Evolutionary conservation across 2,888 invertebrate genomes (phyloP), one percentile per base, ranked within the genome.

Genomic region (Pandemis heparana): DNA sequence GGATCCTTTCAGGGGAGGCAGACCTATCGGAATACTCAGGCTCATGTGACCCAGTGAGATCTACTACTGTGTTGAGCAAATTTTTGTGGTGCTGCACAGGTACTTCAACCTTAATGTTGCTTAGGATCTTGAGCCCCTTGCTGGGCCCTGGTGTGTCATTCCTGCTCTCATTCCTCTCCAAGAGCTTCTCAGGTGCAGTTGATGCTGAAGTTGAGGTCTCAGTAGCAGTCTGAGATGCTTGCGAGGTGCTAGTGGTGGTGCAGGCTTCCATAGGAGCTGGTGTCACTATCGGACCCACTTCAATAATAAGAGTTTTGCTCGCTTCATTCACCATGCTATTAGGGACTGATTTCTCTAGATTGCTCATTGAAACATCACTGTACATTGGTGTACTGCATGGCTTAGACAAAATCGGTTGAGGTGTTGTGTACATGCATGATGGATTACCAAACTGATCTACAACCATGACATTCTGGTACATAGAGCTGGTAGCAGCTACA

Each of bases 21-120:
- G 87, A 75, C 6, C 80, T 74, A 79, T 91, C 80, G 4, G 85
- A 79, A 73, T 89, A 92, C 9, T 92, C 89, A 12, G 82, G 79
- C 63, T 94, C 92, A 79, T 83, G 85, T 23, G 91, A 81, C 7
- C 87, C 90, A 53, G 94, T 94, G 12, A 94, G 83, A 77, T 95
- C 95, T 86, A 94, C 88, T 1, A 94, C 87, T 41, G 92, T 92
- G 74, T 94, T 92, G 38, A 94, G 84, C 89, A 93, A 90, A 78
- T 89, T 92, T 79, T 92, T 93, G 76, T 89, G 86, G 83, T 92
- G 94, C 78, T 92, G 91, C 12, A 94, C 92, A 74, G 94, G 95
- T 53, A 94, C 92, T 85, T 95, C 95, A n/a, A 95, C 94, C 78
- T 95, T 95, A 56, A 95, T 92, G 78, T 95, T 94, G 79, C 95